These are phyloP conservation scores for Agelas oroides DNA, from an alignment of 37 sponge, comb jelly and placozoan genomes.

Conservation along the genomic window DNA sequence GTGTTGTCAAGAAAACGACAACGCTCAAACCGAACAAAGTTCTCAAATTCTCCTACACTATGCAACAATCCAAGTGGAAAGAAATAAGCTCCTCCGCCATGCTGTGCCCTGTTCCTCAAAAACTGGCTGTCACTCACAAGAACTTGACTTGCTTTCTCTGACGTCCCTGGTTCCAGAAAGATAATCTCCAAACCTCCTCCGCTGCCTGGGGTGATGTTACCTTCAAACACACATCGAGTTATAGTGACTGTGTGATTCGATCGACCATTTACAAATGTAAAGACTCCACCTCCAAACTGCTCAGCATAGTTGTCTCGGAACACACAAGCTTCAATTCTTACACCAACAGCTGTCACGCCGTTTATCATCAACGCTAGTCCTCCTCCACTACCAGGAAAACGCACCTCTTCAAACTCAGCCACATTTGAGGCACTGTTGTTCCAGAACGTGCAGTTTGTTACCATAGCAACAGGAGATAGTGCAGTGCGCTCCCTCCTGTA, in stretches of 20 bases:
- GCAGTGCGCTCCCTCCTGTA: background rate
- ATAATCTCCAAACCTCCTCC: constrained; percentile 37
- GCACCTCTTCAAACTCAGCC: background rate
- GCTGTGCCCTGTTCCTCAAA: constrained; percentile 3
- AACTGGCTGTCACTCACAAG: constrained; percentile 15
- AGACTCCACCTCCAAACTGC: constrained; percentile 66
- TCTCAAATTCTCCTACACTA: background rate
- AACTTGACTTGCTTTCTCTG: background rate
- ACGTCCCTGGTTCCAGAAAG: constrained; percentile 11
- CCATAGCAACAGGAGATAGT: background rate
- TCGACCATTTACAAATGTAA: constrained; percentile 10
- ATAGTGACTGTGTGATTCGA: constrained; percentile 25
- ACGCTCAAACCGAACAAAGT: constrained; percentile 23
- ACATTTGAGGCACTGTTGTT: constrained; percentile 35
- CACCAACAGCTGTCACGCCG: background rate
- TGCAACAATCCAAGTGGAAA: constrained; percentile 9
- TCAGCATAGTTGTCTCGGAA: constrained; percentile 55
- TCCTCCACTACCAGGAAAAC: constrained; percentile 46
- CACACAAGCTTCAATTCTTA: background rate
- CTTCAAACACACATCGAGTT: constrained; percentile 1
- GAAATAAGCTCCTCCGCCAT: constrained; percentile 40
- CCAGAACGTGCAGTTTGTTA: constrained; percentile 30
- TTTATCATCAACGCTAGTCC: constrained; percentile 45
- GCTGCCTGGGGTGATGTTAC: constrained; percentile 3
- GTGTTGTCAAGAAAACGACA: constrained; percentile 28